phyloP scores from a whole-genome alignment of 2,888 invertebrate genomes.

The Drosophila limbata region DNA sequence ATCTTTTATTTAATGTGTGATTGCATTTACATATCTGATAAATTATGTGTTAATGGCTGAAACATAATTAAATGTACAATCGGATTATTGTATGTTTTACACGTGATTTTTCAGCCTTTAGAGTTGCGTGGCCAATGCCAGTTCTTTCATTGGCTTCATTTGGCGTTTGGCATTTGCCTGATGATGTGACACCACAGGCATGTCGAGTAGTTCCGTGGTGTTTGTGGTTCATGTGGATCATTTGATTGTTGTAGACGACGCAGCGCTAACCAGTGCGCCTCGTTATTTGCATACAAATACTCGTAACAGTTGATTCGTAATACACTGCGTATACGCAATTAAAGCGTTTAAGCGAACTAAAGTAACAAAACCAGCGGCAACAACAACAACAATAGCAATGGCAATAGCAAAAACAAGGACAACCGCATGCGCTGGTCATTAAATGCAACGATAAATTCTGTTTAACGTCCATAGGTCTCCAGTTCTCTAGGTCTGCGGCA shows the following conservation, averaged over 20 bases:
- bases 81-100: constrained; percentile 6
- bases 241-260: constrained; percentile 38
- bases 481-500: neutral
- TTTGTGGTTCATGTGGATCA: constrained; percentile 57
- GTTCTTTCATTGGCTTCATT: constrained; percentile 63
- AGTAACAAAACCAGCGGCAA: constrained; percentile 21
- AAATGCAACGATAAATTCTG: constrained; percentile 76
- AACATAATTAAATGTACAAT: constrained; percentile 51
- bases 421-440: constrained; percentile 69
- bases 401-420: constrained; percentile 36
- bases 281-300: constrained; percentile 57
- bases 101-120: constrained; percentile 9
- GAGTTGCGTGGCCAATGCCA: constrained; percentile 31
- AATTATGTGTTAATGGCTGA: constrained; percentile 60
- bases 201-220: constrained; percentile 26
- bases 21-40: constrained; percentile 12
- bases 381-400: constrained; percentile 39
- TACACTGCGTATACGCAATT: constrained; percentile 76
- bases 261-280: constrained; percentile 16
- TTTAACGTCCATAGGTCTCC: constrained; percentile 14
- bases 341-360: constrained; percentile 53
- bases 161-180: constrained; percentile 48
- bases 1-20: neutral
- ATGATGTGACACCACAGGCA: constrained; percentile 6
- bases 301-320: constrained; percentile 44